phyloP scores from a whole-genome alignment of 2,888 invertebrate species.

The Ypsolopha sequella region DNA sequence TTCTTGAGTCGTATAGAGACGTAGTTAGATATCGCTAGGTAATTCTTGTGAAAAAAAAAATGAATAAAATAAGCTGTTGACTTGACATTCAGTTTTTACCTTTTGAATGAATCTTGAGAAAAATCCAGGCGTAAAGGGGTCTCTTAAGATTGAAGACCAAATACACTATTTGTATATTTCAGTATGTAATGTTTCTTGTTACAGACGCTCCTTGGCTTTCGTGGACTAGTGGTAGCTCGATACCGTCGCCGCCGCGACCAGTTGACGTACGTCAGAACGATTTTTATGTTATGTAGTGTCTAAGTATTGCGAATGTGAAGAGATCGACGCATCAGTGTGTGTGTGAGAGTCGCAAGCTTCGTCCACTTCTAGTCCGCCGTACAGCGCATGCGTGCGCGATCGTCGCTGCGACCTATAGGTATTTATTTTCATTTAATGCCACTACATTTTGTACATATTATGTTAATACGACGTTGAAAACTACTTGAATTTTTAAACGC shows the following conservation, averaged over 20 bases:
- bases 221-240: constrained; percentile 5
- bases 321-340: too few species aligned
- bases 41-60: too few species aligned
- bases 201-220: constrained; percentile 5
- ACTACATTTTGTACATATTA: constrained; percentile 14
- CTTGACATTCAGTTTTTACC: too few species aligned
- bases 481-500: constrained; percentile 1
- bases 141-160: too few species aligned
- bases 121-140: too few species aligned
- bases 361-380: constrained; percentile 20
- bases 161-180: background rate
- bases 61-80: too few species aligned
- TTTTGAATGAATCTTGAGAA: too few species aligned
- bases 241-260: background rate
- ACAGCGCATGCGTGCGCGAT: constrained; percentile 8
- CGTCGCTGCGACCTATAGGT: constrained; percentile 12
- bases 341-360: background rate
- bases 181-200: background rate
- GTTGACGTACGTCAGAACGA: background rate
- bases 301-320: constrained; percentile 1
- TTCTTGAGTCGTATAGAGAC: too few species aligned
- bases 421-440: constrained; percentile 14
- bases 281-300: constrained; percentile 5
- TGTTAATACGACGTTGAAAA: constrained; percentile 5
- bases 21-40: too few species aligned